Evolutionary conservation across 2,888 invertebrate species (phyloP).

Genomic region (Leptinotarsa tumamoca): DNA sequence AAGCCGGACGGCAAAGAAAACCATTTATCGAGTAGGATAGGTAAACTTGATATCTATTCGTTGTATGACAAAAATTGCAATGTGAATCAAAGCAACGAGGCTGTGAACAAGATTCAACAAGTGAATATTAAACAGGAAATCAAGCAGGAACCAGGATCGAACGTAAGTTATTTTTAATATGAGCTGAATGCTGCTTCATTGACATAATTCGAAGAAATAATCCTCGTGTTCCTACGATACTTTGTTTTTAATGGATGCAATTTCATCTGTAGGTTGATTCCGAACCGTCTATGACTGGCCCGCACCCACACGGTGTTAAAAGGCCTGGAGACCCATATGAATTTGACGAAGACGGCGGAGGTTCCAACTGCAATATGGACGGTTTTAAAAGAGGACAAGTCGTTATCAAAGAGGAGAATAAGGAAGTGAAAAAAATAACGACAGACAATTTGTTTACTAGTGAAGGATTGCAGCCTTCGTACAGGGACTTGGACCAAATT

Average conservation of each 20-base stretch:
- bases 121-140: conserved; percentile 67
- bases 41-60: conserved; percentile 64
- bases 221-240: no score
- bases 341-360: conserved; percentile 76
- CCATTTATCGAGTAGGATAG: conserved; percentile 63
- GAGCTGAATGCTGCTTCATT: no score
- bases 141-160: conserved; percentile 71
- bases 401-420: conserved; percentile 65
- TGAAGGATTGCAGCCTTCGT: conserved; percentile 89
- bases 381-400: conserved; percentile 66
- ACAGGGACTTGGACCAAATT: conserved; percentile 92
- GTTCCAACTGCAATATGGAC: conserved; percentile 68
- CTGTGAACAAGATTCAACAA: conserved; percentile 39
- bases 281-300: conserved; percentile 43
- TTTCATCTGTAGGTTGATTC: conserved; percentile 57
- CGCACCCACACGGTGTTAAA: conserved; percentile 61
- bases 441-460: conserved; percentile 83
- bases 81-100: conserved; percentile 48
- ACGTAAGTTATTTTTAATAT: conserved; percentile 53
- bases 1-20: conserved; percentile 72
- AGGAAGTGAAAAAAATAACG: conserved; percentile 68
- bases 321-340: conserved; percentile 76
- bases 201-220: no score
- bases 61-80: conserved; percentile 60
- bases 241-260: not conserved